Evolutionary conservation across 2,113 vertebrate species (phyloP).

Genomic region (Lophius piscatorius): DNA sequence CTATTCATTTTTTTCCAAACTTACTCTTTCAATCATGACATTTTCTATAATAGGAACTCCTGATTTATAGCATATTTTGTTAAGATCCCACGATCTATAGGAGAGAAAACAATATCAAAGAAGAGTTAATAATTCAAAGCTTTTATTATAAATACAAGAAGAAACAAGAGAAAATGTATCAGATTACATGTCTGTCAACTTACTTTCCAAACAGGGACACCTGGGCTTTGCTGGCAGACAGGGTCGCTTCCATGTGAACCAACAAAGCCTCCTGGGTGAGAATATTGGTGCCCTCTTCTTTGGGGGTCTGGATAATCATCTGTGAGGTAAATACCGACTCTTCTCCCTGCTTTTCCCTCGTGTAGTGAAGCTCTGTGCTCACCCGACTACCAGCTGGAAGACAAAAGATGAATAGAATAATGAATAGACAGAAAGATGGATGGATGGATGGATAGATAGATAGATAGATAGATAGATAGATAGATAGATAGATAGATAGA

Average conservation of each 20-base stretch:
- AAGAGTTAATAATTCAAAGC: neutral
- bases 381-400: constrained; percentile 91
- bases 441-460: too few relatives aligned
- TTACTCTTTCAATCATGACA: constrained; percentile 97
- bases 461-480: too few relatives aligned
- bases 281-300: constrained; percentile 87
- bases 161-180: neutral
- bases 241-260: constrained; percentile 93
- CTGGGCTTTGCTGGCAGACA: constrained; percentile 96
- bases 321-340: constrained; percentile 95
- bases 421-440: too few relatives aligned
- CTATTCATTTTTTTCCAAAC: constrained; percentile 44
- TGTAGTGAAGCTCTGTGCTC: constrained; percentile 95
- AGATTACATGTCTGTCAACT: constrained; percentile 65
- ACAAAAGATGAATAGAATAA: constrained; percentile 7
- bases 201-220: constrained; percentile 98
- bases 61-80: constrained; percentile 99
- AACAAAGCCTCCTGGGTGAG: constrained; percentile 91
- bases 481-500: too few relatives aligned
- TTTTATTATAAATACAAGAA: neutral
- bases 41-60: constrained; percentile 98
- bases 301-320: constrained; percentile 96
- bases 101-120: constrained; percentile 11
- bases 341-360: constrained; percentile 96
- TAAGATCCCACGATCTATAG: constrained; percentile 95